Evolutionary conservation across 2,113 vertebrate species (phyloP).

Genomic region (Amphilophus citrinellus): DNA sequence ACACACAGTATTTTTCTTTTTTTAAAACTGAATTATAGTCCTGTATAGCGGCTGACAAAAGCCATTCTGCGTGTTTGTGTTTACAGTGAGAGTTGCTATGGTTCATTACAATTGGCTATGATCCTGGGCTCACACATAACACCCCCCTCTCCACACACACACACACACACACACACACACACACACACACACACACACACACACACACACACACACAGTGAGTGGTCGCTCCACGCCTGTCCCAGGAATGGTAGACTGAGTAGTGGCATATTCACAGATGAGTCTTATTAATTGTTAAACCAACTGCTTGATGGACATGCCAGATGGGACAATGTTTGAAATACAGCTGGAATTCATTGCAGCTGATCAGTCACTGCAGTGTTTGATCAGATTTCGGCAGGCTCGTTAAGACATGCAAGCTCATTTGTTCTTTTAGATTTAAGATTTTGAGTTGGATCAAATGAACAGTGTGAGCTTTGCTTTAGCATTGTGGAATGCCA

Average conservation of each 20-base stretch:
- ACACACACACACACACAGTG: conserved; percentile 66
- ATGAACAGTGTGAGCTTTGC: neutral
- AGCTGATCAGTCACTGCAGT: neutral
- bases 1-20: conserved; percentile 35
- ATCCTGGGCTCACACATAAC: conserved; percentile 25
- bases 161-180: neutral
- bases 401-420: neutral
- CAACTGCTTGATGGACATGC: conserved; percentile 36
- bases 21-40: conserved; percentile 39
- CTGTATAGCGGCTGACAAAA: conserved; percentile 49
- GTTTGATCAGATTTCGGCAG: neutral
- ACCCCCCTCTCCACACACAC: conserved; percentile 3
- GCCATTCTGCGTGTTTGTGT: conserved; percentile 45
- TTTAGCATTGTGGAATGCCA: neutral
- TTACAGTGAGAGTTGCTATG: conserved; percentile 68
- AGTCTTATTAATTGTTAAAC: conserved; percentile 40
- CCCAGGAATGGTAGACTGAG: conserved; percentile 58
- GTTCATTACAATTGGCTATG: conserved; percentile 77
- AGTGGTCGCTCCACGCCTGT: conserved; percentile 65
- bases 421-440: neutral
- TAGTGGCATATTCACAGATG: conserved; percentile 76
- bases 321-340: conserved; percentile 41
- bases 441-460: conserved; percentile 13
- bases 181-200: conserved; percentile 17
- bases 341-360: neutral